Percentiles rank a stretch among this genome's conserved stretches.
Conservation (phyloP, 1,140 invertebrate species). For the Orchestia grillus region DNA sequence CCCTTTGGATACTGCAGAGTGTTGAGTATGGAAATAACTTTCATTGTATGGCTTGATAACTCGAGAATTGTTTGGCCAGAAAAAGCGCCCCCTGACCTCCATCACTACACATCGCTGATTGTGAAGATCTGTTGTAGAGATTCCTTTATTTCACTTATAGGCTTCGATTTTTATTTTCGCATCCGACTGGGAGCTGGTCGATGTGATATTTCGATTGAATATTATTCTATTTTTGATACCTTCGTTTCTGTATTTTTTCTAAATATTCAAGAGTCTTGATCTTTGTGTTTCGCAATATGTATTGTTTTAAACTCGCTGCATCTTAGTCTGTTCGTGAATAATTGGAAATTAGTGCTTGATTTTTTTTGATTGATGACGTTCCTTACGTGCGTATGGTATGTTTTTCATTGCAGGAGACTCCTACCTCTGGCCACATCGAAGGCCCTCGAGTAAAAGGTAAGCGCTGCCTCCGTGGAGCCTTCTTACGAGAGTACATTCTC, state of each 20-base stretch:
- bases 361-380: neutral
- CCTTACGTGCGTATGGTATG: neutral
- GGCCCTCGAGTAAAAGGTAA: slow-evolving; percentile 12
- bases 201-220: too few relatives aligned
- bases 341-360: neutral
- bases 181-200: too few relatives aligned
- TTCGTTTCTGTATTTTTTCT: neutral
- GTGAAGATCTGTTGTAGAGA: too few relatives aligned
- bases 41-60: too few relatives aligned
- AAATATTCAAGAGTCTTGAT: neutral
- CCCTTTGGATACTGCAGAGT: too few relatives aligned
- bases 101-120: too few relatives aligned
- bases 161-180: too few relatives aligned
- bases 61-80: too few relatives aligned
- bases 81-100: too few relatives aligned
- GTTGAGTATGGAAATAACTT: too few relatives aligned
- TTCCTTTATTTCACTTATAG: too few relatives aligned
- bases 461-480: neutral
- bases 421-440: neutral
- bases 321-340: neutral
- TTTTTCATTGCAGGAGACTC: neutral
- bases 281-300: neutral
- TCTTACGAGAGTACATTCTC: neutral
- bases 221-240: too few relatives aligned
- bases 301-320: neutral